Evolutionary conservation across 2,113 vertebrate species (phyloP).

Genomic region (Geococcyx californianus): DNA sequence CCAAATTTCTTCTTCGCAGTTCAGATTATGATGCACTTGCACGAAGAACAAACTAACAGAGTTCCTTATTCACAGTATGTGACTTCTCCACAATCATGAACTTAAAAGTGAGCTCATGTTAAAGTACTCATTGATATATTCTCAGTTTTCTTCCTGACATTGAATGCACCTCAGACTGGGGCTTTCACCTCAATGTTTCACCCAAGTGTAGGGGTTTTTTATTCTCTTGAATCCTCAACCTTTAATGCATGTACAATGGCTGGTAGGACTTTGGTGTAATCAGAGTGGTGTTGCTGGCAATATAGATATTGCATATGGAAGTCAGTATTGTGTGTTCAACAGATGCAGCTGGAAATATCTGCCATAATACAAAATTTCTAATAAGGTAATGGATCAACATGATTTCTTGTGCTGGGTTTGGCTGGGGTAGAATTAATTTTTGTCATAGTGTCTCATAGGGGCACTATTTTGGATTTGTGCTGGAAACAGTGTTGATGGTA

Average conservation of each 20-base stretch:
- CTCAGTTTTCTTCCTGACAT: neutral
- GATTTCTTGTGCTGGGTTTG: too few relatives aligned
- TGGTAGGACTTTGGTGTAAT: neutral
- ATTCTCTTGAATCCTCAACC: neutral
- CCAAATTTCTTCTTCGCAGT: neutral
- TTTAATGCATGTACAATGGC: neutral
- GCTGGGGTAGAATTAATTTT: too few relatives aligned
- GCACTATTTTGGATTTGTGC: too few relatives aligned
- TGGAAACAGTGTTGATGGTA: too few relatives aligned
- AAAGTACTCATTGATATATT: neutral
- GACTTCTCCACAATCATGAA: neutral
- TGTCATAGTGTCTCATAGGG: too few relatives aligned
- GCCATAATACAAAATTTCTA: neutral
- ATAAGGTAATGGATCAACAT: neutral
- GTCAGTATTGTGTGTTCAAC: neutral
- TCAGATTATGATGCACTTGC: neutral
- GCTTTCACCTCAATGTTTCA: neutral
- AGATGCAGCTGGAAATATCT: neutral
- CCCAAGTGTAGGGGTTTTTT: neutral
- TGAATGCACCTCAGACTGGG: neutral
- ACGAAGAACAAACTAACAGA: neutral
- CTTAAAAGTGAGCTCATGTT: neutral
- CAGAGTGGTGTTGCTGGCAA: neutral
- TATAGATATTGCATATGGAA: neutral
- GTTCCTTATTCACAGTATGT: neutral